These are phyloP conservation scores for Tarsius wallacei DNA, from an alignment of 2,797 vertebrate species.

Conservation along the genomic window DNA sequence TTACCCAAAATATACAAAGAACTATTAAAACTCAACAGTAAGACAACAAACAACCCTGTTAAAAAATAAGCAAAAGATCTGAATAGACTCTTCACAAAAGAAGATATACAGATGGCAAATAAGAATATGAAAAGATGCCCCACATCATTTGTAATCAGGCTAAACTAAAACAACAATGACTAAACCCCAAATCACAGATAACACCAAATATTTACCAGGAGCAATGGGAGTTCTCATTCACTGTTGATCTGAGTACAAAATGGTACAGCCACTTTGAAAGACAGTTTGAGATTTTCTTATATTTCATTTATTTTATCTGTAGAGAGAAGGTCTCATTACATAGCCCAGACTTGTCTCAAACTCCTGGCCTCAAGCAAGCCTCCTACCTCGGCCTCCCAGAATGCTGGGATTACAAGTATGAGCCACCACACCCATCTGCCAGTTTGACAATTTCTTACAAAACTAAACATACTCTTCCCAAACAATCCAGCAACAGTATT, in stretches of 20 bases:
- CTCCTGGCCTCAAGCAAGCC: too few relatives aligned
- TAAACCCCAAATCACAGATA: background rate
- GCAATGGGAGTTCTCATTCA: background rate
- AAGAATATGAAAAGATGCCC: background rate
- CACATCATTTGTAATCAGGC: background rate
- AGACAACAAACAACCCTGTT: background rate
- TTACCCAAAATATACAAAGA: background rate
- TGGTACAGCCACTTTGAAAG: background rate
- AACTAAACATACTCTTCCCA: background rate
- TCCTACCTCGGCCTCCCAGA: too few relatives aligned
- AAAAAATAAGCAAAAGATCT: background rate
- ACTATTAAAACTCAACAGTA: background rate
- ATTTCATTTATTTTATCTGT: too few relatives aligned
- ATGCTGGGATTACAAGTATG: too few relatives aligned
- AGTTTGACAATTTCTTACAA: background rate
- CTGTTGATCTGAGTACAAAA: background rate
- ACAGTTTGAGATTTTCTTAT: background rate
- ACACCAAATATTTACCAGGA: background rate
- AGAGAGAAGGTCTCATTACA: too few relatives aligned
- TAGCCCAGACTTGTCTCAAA: too few relatives aligned
- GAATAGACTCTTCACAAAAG: background rate
- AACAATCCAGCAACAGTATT: background rate
- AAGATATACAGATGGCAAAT: too few relatives aligned
- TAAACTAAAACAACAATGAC: background rate
- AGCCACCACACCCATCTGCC: too few relatives aligned